Evolutionary conservation across 2,113 vertebrate genomes (phyloP), one percentile per base, ranked within the genome.

Genomic region (Callopanchax toddi): DNA sequence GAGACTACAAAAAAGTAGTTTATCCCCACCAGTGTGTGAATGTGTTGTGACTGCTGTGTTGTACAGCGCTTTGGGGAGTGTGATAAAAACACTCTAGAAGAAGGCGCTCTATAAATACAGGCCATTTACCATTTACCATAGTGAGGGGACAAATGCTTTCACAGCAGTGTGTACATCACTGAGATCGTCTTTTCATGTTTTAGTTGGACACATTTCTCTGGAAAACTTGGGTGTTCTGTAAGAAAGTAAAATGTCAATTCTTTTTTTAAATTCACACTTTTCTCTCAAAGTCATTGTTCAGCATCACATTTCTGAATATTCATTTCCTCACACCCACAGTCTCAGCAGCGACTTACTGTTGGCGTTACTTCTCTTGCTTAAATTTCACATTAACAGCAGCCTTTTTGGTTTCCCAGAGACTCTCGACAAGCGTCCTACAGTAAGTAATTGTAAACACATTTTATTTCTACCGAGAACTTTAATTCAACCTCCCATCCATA

Each of bases 391-490:
- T 50, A 44, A 45, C 53, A 51, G 23, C 40, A 3, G 26, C 11
- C 18, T 39, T 49, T 42, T 58, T 36, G 36, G 12, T 51, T 29
- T 44, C n/a, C 13, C 1, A 55, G 46, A 69, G 44, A 44, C 25
- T 62, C n/a, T 36, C 10, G 25, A 36, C 58, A 43, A 42, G 23
- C 36, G 29, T 52, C 3, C 1, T 46, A 39, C 43, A 17, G 15
- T 26, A 46, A 72, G 37, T 66, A 51, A 81, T 71, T 70, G 43
- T 44, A 74, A 72, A 74, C 58, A 48, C 49, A 72, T 70, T 37
- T 71, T 60, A 71, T 74, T 26, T 79, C 54, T 57, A 53, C 53
- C 6, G 12, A 84, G 71, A 77, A 84, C 82, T 77, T 77, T 76
- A 40, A 71, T 76, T 82, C 78, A 80, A 59, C 68, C 73, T 74